A percentile compares a stretch with the other conserved stretches of the same genome.
Conservation (phyloP, 1,140 invertebrate genomes). For the Drosophila paulistorum region DNA sequence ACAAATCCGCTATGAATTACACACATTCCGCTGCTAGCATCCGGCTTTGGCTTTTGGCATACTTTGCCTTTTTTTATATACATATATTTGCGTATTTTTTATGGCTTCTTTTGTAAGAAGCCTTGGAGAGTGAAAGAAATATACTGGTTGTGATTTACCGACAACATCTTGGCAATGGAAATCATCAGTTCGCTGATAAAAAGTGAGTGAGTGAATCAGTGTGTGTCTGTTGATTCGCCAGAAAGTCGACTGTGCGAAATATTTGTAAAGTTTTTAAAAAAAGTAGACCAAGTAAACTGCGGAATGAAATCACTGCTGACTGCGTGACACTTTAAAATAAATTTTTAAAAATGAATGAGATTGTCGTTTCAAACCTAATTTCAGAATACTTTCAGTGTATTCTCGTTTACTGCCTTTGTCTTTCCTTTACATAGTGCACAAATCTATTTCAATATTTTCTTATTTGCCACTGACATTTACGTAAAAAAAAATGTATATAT, state of each 20-base stretch:
- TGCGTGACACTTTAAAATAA: too few relatives aligned
- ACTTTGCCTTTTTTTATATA: constrained; percentile 34
- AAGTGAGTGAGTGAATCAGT: neutral
- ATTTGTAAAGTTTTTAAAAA: neutral
- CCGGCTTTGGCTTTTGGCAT: constrained; percentile 43
- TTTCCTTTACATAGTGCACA: constrained; percentile 63
- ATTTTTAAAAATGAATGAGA: too few relatives aligned
- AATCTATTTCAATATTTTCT: constrained; percentile 82
- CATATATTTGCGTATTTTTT: constrained; percentile 39
- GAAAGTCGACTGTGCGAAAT: constrained; percentile 33
- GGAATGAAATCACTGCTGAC: neutral
- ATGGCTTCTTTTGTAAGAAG: constrained; percentile 39
- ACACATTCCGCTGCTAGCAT: constrained; percentile 47
- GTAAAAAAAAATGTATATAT: constrained; percentile 32
- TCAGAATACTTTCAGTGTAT: constrained; percentile 47
- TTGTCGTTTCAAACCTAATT: neutral
- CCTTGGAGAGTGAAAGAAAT: constrained; percentile 7
- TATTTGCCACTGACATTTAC: constrained; percentile 81
- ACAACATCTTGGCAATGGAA: constrained; percentile 65
- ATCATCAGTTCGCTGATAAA: constrained; percentile 39
- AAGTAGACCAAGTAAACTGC: too few relatives aligned
- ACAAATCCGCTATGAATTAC: constrained; percentile 62
- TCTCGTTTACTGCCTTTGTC: constrained; percentile 50
- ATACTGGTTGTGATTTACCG: constrained; percentile 53
- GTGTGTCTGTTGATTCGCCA: neutral